Evolutionary conservation across 2,888 invertebrate genomes (phyloP).

Genomic region (Stramonita haemastoma): DNA sequence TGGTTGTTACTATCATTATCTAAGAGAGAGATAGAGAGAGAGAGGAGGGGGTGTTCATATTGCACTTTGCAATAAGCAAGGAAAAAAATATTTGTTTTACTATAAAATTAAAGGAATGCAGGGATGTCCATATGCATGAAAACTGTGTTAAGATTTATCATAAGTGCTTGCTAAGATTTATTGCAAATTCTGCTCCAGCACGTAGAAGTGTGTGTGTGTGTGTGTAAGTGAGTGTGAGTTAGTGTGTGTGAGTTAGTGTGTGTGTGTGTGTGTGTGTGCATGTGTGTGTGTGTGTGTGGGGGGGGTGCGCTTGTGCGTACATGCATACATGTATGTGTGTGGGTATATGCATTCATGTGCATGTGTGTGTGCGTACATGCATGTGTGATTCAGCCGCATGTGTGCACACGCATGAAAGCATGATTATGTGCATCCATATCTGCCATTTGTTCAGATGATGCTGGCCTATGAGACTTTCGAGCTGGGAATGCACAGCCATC

Average conservation of each 20-base stretch:
- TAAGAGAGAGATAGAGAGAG: no score
- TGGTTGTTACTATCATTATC: no score
- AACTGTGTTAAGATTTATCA: no score
- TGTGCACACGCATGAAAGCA: not conserved
- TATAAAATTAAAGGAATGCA: no score
- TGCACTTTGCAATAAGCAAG: no score
- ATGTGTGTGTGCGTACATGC: not conserved
- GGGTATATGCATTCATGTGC: not conserved
- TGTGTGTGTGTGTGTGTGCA: not conserved
- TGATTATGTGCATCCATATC: not conserved
- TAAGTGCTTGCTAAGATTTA: no score
- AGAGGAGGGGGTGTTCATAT: no score
- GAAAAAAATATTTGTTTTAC: no score
- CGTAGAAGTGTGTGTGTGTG: not conserved
- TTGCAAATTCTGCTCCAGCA: no score
- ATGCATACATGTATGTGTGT: conserved; percentile 3
- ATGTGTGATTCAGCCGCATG: not conserved
- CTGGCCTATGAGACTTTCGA: conserved; percentile 58
- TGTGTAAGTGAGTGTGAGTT: not conserved
- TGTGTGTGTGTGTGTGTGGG: not conserved
- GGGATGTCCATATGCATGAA: no score
- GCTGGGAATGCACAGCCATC: conserved; percentile 47
- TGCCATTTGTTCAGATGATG: conserved; percentile 54
- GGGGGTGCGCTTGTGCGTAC: no score
- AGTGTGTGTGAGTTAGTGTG: not conserved